These are phyloP conservation scores for Antidorcas marsupialis DNA, from an alignment of 2,113 vertebrate species.

Conservation along the genomic window DNA sequence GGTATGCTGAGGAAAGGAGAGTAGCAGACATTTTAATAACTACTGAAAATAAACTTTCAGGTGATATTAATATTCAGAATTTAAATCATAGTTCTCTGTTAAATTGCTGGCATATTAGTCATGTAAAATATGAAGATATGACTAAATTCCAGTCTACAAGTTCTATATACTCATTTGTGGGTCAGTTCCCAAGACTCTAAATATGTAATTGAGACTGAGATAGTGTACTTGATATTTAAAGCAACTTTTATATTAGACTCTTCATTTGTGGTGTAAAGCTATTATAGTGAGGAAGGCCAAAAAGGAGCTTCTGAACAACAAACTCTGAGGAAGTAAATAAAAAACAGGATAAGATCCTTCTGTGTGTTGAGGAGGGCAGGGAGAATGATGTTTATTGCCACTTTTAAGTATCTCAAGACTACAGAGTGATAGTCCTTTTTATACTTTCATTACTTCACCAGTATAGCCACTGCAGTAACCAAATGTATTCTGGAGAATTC, in stretches of 20 bases:
- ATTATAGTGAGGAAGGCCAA: background rate
- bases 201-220: background rate
- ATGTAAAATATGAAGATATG: background rate
- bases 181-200: background rate
- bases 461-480: background rate
- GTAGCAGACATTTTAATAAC: background rate
- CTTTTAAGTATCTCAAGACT: background rate
- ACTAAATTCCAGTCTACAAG: background rate
- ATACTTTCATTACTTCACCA: background rate
- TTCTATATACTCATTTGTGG: background rate
- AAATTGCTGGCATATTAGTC: background rate
- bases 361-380: no score
- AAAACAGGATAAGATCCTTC: background rate
- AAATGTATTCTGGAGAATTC: background rate
- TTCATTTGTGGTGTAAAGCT: background rate
- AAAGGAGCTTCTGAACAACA: background rate
- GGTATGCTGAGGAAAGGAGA: background rate
- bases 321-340: background rate
- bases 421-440: background rate
- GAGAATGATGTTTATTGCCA: background rate
- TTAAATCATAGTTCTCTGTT: background rate
- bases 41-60: background rate
- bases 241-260: background rate
- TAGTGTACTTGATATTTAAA: background rate
- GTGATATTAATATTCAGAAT: background rate